phyloP scores from a whole-genome alignment of 2,888 invertebrate genomes.

The Pyralis farinalis region DNA sequence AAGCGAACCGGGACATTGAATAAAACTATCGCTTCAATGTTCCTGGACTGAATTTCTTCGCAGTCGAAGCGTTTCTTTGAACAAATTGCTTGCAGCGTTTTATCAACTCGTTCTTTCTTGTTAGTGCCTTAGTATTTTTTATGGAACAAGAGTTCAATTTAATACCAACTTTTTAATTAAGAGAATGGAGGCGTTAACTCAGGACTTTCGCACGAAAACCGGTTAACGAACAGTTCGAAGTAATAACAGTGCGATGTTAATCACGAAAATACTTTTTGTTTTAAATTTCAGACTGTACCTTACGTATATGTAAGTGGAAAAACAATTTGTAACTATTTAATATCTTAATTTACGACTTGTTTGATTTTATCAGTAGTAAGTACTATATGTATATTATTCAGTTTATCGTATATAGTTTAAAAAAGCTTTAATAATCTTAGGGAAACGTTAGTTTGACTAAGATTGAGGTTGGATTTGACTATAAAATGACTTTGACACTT shows the following conservation, averaged over 20 bases:
- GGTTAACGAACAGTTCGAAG: constrained; percentile 6
- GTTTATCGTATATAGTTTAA: no score
- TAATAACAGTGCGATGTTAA: constrained; percentile 3
- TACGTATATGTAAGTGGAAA: neutral
- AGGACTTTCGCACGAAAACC: neutral
- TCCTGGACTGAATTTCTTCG: constrained; percentile 13
- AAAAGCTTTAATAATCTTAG: no score
- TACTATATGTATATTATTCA: no score
- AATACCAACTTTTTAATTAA: constrained; percentile 17
- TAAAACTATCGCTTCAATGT: constrained; percentile 1
- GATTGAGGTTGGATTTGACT: no score
- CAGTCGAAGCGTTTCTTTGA: constrained; percentile 25
- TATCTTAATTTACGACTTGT: no score
- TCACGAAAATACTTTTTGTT: neutral
- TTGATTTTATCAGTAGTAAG: no score
- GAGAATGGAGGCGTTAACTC: neutral
- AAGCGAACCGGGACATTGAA: neutral
- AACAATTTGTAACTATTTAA: neutral
- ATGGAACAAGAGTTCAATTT: constrained; percentile 37
- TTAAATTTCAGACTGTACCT: neutral
- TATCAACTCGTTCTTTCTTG: constrained; percentile 24
- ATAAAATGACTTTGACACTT: no score
- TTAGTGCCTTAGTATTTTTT: constrained; percentile 23
- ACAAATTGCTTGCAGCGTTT: constrained; percentile 24
- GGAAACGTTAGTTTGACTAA: no score